phyloP scores from a whole-genome alignment of 2,797 vertebrate genomes.

The Rhabdophis nuchalis region DNA sequence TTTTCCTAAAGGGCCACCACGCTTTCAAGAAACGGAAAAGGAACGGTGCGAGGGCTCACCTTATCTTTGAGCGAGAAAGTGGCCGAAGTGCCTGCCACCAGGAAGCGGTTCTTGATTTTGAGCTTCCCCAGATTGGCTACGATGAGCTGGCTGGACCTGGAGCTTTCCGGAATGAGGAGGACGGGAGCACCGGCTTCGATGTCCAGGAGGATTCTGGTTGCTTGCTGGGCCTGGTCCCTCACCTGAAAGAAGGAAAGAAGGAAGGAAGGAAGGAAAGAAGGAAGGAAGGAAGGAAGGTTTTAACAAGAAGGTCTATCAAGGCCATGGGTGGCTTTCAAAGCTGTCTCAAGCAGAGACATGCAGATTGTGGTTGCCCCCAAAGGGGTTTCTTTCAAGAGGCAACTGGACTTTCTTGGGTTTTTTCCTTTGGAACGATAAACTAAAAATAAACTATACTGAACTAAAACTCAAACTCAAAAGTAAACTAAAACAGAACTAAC shows the following conservation, averaged over 20 bases:
- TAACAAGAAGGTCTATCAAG: neutral
- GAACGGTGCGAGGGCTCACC: slow-evolving; percentile 73
- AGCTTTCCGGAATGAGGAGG: slow-evolving; percentile 93
- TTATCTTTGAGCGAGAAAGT: slow-evolving; percentile 91
- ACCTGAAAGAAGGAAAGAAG: slow-evolving; percentile 72
- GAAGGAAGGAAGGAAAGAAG: too few relatives aligned
- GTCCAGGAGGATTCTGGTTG: slow-evolving; percentile 86
- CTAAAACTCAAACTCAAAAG: too few relatives aligned
- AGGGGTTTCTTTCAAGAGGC: too few relatives aligned
- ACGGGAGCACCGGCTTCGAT: slow-evolving; percentile 95
- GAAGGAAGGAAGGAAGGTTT: slow-evolving; percentile 11
- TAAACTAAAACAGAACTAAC: too few relatives aligned
- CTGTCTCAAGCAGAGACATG: neutral
- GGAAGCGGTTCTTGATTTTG: slow-evolving; percentile 87
- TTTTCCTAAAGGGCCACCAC: neutral
- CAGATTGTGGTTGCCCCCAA: neutral
- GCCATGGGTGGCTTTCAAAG: neutral
- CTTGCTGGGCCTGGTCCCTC: slow-evolving; percentile 85
- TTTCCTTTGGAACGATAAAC: too few relatives aligned
- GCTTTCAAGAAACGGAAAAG: neutral
- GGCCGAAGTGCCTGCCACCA: slow-evolving; percentile 80
- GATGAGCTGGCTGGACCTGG: slow-evolving; percentile 84
- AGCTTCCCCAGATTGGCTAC: slow-evolving; percentile 95
- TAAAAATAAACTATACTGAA: too few relatives aligned
- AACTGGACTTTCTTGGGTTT: too few relatives aligned